phyloP scores from a whole-genome alignment of 2,888 invertebrate genomes.

The Mesorhabditis spiculigera region DNA sequence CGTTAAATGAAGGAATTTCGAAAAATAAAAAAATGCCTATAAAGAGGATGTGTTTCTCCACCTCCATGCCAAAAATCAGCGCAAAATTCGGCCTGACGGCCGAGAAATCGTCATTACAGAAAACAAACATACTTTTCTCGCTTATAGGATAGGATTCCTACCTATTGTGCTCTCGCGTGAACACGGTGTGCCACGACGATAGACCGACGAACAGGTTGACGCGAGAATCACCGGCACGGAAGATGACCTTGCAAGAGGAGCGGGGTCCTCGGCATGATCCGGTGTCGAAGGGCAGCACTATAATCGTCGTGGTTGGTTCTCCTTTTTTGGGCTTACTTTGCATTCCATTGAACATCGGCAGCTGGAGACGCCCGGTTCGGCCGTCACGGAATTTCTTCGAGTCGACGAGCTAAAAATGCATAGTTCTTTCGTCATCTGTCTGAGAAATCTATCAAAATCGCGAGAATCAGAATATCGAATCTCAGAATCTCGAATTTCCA shows the following conservation, averaged over 20 bases:
- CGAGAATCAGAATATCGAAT: too few relatives aligned
- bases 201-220: slow-evolving; percentile 61
- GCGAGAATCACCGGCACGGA: slow-evolving; percentile 57
- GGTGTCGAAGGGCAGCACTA: slow-evolving; percentile 53
- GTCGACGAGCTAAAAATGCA: slow-evolving; percentile 26
- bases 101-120: too few relatives aligned
- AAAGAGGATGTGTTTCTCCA: too few relatives aligned
- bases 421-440: too few relatives aligned
- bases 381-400: slow-evolving; percentile 55
- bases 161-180: slow-evolving; percentile 85
- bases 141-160: slow-evolving; percentile 7
- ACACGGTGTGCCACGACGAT: slow-evolving; percentile 66
- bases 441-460: too few relatives aligned
- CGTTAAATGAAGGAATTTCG: too few relatives aligned
- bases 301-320: slow-evolving; percentile 9
- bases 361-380: slow-evolving; percentile 45
- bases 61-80: too few relatives aligned
- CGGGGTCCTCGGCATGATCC: slow-evolving; percentile 42
- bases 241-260: slow-evolving; percentile 48
- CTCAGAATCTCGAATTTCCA: too few relatives aligned
- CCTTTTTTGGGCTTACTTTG: slow-evolving; percentile 14
- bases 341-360: slow-evolving; percentile 50
- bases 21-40: too few relatives aligned
- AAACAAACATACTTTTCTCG: too few relatives aligned
- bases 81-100: too few relatives aligned